Conservation (phyloP, 2,113 vertebrate genomes). For the Salvator merianae region DNA sequence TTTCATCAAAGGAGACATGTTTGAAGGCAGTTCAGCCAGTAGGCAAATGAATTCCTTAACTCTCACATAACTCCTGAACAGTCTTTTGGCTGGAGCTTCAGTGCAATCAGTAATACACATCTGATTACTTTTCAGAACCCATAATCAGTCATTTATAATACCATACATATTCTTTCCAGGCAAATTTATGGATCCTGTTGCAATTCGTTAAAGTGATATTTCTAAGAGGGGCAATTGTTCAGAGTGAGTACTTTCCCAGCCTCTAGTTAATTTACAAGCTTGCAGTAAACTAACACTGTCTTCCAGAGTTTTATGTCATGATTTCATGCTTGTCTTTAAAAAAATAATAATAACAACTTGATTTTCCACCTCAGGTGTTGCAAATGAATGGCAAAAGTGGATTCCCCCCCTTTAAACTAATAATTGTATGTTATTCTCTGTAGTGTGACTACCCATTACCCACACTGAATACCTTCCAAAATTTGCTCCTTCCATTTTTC, state of each 20-base stretch:
- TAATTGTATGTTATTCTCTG: background rate
- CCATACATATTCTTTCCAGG: conserved; percentile 30
- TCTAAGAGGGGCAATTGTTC: conserved; percentile 29
- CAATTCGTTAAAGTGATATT: conserved; percentile 4
- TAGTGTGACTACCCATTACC: background rate
- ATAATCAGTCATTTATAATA: conserved; percentile 23
- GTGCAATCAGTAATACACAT: conserved; percentile 18
- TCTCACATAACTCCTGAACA: conserved; percentile 13
- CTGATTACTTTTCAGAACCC: conserved; percentile 18
- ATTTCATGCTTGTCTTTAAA: conserved; percentile 29
- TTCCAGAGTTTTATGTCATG: conserved; percentile 44
- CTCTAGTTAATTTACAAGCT: conserved; percentile 32
- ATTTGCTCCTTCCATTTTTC: too few species aligned
- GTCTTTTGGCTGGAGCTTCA: background rate
- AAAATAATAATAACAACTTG: conserved; percentile 24
- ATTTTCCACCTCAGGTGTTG: conserved; percentile 48
- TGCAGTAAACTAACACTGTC: conserved; percentile 43
- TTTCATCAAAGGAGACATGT: background rate
- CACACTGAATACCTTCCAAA: too few species aligned
- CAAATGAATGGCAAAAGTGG: conserved; percentile 8
- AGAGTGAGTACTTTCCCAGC: conserved; percentile 18
- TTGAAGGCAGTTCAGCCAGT: conserved; percentile 4
- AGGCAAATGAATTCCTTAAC: background rate
- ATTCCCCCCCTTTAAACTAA: conserved; percentile 43
- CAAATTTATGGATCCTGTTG: background rate